These are phyloP conservation scores for Nasua narica DNA, from an alignment of 2,797 vertebrate species.

Conservation along the genomic window DNA sequence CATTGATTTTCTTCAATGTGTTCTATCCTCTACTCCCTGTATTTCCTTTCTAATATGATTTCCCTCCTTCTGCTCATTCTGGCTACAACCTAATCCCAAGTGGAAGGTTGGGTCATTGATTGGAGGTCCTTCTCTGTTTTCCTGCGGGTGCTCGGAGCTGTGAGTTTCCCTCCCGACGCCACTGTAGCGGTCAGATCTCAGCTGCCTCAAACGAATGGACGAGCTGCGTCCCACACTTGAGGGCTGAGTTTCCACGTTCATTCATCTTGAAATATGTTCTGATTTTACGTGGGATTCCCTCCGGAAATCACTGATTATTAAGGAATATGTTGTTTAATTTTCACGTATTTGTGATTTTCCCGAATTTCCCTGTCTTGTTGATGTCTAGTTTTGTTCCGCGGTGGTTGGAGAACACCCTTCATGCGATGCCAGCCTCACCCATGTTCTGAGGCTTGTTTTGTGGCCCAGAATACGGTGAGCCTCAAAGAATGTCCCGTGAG, in stretches of 20 bases:
- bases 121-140: neutral
- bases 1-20: neutral
- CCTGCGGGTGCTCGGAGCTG: neutral
- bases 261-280: neutral
- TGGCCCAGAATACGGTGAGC: fast-evolving
- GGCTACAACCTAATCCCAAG: fast-evolving
- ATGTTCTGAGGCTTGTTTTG: fast-evolving
- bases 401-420: neutral
- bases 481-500: fast-evolving
- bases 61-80: neutral
- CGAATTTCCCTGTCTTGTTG: fast-evolving
- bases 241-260: neutral
- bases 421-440: fast-evolving
- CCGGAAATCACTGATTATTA: fast-evolving
- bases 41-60: neutral
- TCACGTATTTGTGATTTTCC: neutral
- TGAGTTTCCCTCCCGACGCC: fast-evolving
- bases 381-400: neutral
- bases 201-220: neutral
- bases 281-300: neutral
- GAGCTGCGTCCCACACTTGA: fast-evolving
- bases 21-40: neutral
- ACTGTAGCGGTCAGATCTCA: neutral
- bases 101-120: fast-evolving
- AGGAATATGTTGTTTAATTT: neutral